A percentile compares a stretch with the other conserved stretches of the same genome.
Conservation (phyloP, 1,140 invertebrate genomes). For the Drosophila mojavensis region DNA sequence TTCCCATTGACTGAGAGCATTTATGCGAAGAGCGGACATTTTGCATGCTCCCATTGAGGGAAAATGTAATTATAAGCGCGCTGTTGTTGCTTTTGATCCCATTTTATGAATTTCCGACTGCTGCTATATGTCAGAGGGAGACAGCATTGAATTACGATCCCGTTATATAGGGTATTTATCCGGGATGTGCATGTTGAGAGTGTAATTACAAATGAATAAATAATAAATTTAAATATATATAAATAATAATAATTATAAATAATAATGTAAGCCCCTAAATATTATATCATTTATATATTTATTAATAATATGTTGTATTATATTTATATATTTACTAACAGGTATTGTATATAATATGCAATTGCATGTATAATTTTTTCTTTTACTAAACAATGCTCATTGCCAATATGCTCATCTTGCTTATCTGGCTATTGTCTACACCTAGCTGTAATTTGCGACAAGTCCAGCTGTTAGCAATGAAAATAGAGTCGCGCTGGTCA, state of each 20-base stretch:
- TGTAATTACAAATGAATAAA: too few species aligned
- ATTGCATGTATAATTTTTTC: too few species aligned
- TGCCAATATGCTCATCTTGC: not conserved
- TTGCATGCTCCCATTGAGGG: not conserved
- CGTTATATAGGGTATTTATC: not conserved
- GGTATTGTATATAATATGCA: too few species aligned
- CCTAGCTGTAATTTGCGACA: conserved; percentile 8
- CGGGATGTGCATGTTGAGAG: too few species aligned
- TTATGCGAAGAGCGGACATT: not conserved
- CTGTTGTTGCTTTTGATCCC: not conserved
- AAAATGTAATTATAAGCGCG: too few species aligned
- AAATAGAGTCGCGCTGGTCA: not conserved
- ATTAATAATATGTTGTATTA: too few species aligned
- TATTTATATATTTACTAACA: too few species aligned
- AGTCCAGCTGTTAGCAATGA: conserved; percentile 5
- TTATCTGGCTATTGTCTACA: not conserved
- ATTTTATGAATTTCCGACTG: not conserved
- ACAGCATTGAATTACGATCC: not conserved
- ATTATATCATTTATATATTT: too few species aligned
- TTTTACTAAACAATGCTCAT: too few species aligned
- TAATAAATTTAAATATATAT: not conserved
- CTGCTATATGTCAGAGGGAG: not conserved
- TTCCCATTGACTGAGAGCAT: too few species aligned
- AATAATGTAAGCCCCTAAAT: too few species aligned
- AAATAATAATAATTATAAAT: too few species aligned